phyloP scores from a whole-genome alignment of 2,113 vertebrate genomes.

The Tragelaphus strepsiceros region DNA sequence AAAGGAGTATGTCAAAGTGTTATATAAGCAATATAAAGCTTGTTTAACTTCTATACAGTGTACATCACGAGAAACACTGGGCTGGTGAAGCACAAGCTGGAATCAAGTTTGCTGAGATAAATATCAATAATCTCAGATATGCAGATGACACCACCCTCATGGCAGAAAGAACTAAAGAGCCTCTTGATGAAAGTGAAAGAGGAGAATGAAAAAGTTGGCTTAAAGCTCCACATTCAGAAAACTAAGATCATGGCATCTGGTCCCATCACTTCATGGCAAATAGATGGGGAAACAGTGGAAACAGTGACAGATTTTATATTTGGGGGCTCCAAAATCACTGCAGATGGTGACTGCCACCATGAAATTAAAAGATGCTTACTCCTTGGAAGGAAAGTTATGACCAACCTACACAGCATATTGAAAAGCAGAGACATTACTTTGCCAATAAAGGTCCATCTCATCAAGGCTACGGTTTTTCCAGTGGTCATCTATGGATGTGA shows the following conservation, averaged over 20 bases:
- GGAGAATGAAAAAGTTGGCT: background rate
- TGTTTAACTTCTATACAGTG: background rate
- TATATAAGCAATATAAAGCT: background rate
- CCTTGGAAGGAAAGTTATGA: background rate
- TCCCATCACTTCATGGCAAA: background rate
- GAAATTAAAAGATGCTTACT: background rate
- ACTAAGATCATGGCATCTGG: accelerated
- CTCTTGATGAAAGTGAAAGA: background rate
- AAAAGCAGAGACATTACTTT: background rate
- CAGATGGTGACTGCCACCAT: background rate
- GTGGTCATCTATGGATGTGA: background rate
- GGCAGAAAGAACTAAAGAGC: background rate
- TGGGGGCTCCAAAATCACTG: background rate
- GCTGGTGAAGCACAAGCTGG: background rate
- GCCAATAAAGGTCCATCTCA: accelerated
- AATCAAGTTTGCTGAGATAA: background rate
- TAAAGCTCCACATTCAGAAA: background rate
- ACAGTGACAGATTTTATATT: background rate
- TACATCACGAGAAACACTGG: accelerated
- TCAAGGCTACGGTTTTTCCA: background rate
- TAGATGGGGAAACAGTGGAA: background rate
- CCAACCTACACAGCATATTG: background rate
- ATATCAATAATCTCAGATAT: background rate
- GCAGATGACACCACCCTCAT: background rate
- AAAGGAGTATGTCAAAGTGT: background rate